phyloP scores from a whole-genome alignment of 2,113 vertebrate species.

The Channa argus region DNA sequence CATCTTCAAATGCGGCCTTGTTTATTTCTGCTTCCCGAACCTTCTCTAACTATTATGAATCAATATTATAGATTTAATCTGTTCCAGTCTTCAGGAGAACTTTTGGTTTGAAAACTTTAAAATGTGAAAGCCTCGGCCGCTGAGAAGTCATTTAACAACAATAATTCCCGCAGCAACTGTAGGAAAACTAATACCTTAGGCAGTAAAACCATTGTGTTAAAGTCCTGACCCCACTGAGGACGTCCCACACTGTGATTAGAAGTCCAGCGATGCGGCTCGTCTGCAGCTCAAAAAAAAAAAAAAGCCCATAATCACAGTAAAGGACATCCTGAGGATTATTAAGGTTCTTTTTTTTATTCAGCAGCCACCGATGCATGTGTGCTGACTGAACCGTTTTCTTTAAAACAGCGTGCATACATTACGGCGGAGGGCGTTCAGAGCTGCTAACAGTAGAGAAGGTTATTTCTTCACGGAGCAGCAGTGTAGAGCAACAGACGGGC shows the following conservation, averaged over 20 bases:
- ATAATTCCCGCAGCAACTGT: background rate
- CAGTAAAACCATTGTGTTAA: conserved; percentile 2
- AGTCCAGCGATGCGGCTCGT: conserved; percentile 12
- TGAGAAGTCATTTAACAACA: background rate
- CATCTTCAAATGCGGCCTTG: too few relatives aligned
- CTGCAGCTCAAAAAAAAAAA: conserved; percentile 18
- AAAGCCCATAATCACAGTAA: conserved; percentile 32
- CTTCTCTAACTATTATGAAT: too few relatives aligned
- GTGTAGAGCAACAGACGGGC: background rate
- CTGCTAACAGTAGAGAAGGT: conserved; percentile 16
- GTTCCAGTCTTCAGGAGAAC: too few relatives aligned
- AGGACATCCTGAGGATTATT: conserved; percentile 52
- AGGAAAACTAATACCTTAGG: background rate
- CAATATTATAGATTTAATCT: background rate
- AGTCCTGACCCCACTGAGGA: conserved; percentile 21
- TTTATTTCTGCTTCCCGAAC: too few relatives aligned
- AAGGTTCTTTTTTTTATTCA: conserved; percentile 40
- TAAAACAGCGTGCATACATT: conserved; percentile 45
- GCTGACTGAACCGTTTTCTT: conserved; percentile 60
- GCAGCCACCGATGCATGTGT: conserved; percentile 42
- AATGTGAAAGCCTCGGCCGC: background rate
- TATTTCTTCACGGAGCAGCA: conserved; percentile 58
- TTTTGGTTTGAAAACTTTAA: background rate
- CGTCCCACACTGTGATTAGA: conserved; percentile 15
- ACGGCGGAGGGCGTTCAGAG: conserved; percentile 5